Evolutionary conservation across 2,888 invertebrate species (phyloP), one percentile per base, ranked within the genome.

Genomic region (Neria commutata): DNA sequence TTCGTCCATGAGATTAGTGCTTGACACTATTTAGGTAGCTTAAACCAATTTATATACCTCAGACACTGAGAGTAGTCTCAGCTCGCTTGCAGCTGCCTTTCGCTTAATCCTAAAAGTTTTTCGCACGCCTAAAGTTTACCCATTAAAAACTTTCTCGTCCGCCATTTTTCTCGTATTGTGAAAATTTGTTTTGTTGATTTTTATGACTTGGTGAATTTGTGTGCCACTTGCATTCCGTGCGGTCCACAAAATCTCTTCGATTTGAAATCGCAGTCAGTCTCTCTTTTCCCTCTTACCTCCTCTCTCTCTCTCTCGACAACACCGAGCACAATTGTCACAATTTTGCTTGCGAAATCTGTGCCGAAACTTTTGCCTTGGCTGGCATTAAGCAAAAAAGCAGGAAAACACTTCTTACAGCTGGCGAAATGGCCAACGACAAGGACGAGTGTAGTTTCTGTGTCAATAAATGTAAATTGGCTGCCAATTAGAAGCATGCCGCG

Each of bases 141-240:
- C 72, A 74, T 74, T 72, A 73, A 72, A 74, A 72, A 74, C 73
- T 72, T 62, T 63, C 66, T 67, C 65, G 71, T 68, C 66, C 67
- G 69, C 73, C n/a, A 4, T 37, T n/a, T 8, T 37, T 37, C 11
- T n/a, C 4, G 37, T n/a, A 4, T 4, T 37, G 14, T n/a, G 4
- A n/a, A n/a, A 37, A 37, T 6, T 14, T 37, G 37, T 37, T 37
- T n/a, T n/a, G n/a, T 37, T 37, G 37, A 37, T 14, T 29, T 29
- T 29, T 29, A 29, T 29, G 29, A 11, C 29, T 29, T 11, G 6
- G 11, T 29, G 29, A 6, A 29, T 29, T n/a, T n/a, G n/a, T 37
- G 6, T n/a, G 6, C 11, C 37, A 37, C 10, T 37, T 11, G 10
- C 37, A 37, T 6, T n/a, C n/a, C 37, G n/a, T 37, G 14, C 37